Evolutionary conservation across 2,113 vertebrate species (phyloP), one percentile per base, ranked within the genome.

Genomic region (Athene cunicularia): DNA sequence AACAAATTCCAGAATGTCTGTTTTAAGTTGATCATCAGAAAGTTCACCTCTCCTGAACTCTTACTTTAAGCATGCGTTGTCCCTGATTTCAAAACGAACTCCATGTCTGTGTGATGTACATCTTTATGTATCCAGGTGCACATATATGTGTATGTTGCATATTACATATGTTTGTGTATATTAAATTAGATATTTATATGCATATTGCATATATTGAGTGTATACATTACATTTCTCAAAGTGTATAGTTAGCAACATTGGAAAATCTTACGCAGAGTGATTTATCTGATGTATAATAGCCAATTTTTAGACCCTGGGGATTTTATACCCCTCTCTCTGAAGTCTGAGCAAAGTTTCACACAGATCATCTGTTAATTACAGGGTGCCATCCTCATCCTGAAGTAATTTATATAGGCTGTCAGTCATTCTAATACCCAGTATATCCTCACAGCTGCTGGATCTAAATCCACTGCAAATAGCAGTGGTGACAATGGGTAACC

Each of bases 61-160:
- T 52, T 68, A 15, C 30, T 94, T 85, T 74, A 58, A 68, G 6
- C 7, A 49, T 27, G 4, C 33, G 41, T 4, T 17, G 21, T 60
- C 28, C 10, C 5, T 75, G 35, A 37, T 90, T 49, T 53, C n/a
- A 55, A 58, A 33, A n/a, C 23, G 33, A 68, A 18, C 14, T 76
- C 18, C 27, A 9, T 45, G 19, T 59, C 47, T 59, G 21, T 14
- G 20, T 56, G 52, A 27, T 37, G 21, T 49, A 8, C 3, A 8
- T 50, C 45, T 47, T 21, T 21, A 14, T 15, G 6, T 52, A n/a
- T 23, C 52, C 3, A 30, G 9, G 27, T 21, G 6, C 13, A 59
- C 6, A 5, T 23, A 8, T 4, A 33, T 37, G 4, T 0, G 2
- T 63, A 5, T 22, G 9, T 59, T 68, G 12, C 21, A 21, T 27